Evolutionary conservation across 1,140 invertebrate species (phyloP), one percentile per base, ranked within the genome.

Genomic region (Thaumatotibia leucotreta): DNA sequence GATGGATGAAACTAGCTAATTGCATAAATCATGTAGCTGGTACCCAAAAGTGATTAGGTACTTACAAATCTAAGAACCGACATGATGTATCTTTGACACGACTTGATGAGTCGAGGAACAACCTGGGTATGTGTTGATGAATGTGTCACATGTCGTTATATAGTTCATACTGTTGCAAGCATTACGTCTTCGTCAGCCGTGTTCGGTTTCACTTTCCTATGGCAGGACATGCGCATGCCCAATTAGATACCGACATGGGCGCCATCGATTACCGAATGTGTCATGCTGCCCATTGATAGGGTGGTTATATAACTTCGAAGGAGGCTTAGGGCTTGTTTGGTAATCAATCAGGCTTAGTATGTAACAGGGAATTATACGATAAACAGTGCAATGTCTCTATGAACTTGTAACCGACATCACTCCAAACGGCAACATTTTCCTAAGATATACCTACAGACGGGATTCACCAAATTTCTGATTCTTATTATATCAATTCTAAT

Each of bases 121-220:
- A 82, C 68, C 75, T 65, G 67, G 70, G 76, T 83, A 74, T 91
- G 86, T 85, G 73, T 78, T 67, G 77, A 84, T 74, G 67, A 66
- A 79, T 82, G 68, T 80, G 76, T 74, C 75, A 85, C 82, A 75
- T 73, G 78, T 76, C 76, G 74, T 86, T 91, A 88, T 91, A 91
- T 91, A 91, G 81, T 88, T 86, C 80, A 85, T 76, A 85, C 76
- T 91, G 86, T 87, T 89, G 88, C 84, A 91, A 88, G 81, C 76
- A 79, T 86, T 83, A 80, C 80, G 79, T 79, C 80, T 82, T 80
- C 85, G 82, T 83, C 69, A 66, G 75, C 82, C 73, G 72, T 24
- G 63, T 63, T 66, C 65, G 76, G 71, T 91, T 91, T 91, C 88
- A 89, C 88, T 91, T 91, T 90, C 80, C 85, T 83, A 87, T 72